phyloP scores from a whole-genome alignment of 2,113 vertebrate genomes.

The Rhinolophus sinicus region DNA sequence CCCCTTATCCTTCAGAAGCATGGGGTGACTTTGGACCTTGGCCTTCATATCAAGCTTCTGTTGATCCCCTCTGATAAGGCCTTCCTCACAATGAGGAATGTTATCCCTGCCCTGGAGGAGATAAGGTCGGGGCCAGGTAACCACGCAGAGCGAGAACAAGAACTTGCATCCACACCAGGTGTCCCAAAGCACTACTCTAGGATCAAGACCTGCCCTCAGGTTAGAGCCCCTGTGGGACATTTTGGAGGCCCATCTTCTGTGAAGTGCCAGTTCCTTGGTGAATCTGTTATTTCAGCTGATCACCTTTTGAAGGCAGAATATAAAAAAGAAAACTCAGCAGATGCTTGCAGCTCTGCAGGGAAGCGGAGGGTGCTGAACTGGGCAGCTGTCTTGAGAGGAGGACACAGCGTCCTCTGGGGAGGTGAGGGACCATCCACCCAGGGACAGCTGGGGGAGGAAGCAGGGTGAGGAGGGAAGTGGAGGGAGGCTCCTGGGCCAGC shows the following conservation, averaged over 20 bases:
- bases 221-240: neutral
- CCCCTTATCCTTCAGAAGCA: neutral
- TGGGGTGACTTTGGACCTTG: neutral
- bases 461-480: neutral
- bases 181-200: neutral
- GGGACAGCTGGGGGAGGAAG: neutral
- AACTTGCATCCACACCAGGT: accelerated
- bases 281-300: neutral
- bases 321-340: neutral
- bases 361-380: too few species aligned
- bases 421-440: neutral
- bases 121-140: neutral
- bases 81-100: neutral
- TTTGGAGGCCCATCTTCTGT: neutral
- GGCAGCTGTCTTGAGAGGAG: neutral
- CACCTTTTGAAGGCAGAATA: neutral
- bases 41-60: neutral
- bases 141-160: neutral
- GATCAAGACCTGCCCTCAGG: neutral
- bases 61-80: neutral
- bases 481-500: neutral
- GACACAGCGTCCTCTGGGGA: neutral
- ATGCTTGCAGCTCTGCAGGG: neutral
- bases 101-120: neutral
- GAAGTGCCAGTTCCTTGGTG: neutral